Percentiles rank a stretch among this genome's conserved stretches.
These are phyloP conservation scores for Sisyra terminalis DNA, from an alignment of 2,888 invertebrate species.

Conservation along the genomic window DNA sequence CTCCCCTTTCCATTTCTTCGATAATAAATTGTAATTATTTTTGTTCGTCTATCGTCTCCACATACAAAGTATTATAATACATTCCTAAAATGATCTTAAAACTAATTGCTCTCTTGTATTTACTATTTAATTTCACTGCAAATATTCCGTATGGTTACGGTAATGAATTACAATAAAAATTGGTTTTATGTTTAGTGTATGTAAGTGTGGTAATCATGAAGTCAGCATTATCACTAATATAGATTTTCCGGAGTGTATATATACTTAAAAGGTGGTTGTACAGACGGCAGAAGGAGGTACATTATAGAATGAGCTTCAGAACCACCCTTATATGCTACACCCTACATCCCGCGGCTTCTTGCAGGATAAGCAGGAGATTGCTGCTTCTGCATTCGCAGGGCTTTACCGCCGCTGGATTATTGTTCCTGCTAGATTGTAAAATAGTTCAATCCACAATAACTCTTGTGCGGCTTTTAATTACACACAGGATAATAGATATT, in stretches of 20 bases:
- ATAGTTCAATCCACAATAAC: neutral
- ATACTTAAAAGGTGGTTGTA: neutral
- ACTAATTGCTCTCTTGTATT: too few relatives aligned
- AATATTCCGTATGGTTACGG: neutral
- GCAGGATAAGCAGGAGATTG: constrained; percentile 2
- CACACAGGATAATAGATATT: too few relatives aligned
- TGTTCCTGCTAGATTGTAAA: constrained; percentile 3
- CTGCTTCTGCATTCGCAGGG: constrained; percentile 1
- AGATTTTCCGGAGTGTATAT: constrained; percentile 1
- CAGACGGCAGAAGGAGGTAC: too few relatives aligned
- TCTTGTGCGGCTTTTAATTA: neutral
- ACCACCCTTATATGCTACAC: too few relatives aligned
- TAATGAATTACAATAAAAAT: neutral
- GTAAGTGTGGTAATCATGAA: too few relatives aligned
- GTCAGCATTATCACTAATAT: constrained; percentile 2
- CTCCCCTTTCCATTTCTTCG: too few relatives aligned
- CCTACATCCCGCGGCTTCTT: neutral
- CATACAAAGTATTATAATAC: too few relatives aligned
- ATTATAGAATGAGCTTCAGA: constrained; percentile 1
- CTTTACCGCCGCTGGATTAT: constrained; percentile 5
- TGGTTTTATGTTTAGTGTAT: neutral
- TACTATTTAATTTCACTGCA: too few relatives aligned
- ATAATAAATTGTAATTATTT: too few relatives aligned
- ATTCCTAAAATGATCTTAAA: too few relatives aligned
- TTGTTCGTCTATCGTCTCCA: too few relatives aligned